Evolutionary conservation across 2,797 vertebrate species (phyloP).

Genomic region (Rhinoraja longicauda): DNA sequence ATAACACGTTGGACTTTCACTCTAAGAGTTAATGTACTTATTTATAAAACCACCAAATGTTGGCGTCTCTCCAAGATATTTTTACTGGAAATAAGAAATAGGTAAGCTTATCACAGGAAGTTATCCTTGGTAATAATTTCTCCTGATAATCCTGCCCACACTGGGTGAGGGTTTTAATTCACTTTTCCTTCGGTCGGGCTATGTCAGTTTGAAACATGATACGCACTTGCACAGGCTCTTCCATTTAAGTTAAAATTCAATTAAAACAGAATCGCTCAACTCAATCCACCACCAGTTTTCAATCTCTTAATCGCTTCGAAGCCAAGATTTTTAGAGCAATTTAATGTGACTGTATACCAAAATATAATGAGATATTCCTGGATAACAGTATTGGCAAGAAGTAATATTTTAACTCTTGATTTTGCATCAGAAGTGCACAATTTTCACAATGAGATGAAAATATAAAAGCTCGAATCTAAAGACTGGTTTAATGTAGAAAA

Average conservation of each 20-base stretch:
- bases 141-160: background rate
- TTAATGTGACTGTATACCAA: background rate
- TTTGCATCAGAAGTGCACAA: background rate
- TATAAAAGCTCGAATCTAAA: background rate
- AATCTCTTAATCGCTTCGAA: conserved; percentile 1
- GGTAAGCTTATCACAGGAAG: background rate
- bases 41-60: background rate
- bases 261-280: background rate
- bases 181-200: background rate
- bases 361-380: background rate
- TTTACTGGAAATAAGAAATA: background rate
- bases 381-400: background rate
- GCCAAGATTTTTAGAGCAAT: background rate
- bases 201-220: background rate
- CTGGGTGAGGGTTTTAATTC: background rate
- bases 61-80: background rate
- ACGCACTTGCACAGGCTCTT: background rate
- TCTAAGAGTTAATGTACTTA: background rate
- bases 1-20: background rate
- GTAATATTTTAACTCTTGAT: background rate
- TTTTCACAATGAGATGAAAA: background rate
- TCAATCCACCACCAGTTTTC: background rate
- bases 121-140: background rate
- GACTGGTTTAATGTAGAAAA: background rate
- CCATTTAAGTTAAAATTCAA: background rate